These are phyloP conservation scores for Syngnathus rostellatus DNA, from an alignment of 2,797 vertebrate species.

Conservation along the genomic window DNA sequence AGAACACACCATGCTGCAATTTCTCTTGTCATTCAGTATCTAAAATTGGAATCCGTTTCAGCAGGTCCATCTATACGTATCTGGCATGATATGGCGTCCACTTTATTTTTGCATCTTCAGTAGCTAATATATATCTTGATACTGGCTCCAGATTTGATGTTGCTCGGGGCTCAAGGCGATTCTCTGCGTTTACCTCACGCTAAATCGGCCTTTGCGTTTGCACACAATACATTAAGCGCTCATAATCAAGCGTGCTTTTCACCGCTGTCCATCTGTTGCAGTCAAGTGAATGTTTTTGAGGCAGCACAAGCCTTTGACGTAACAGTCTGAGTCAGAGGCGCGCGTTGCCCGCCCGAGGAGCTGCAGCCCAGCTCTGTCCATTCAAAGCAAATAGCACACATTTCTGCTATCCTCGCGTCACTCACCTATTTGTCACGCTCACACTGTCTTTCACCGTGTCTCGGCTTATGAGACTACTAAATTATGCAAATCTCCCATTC, in stretches of 20 bases:
- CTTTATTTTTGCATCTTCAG: no score
- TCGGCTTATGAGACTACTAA: constrained; percentile 31
- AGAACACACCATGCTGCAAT: no score
- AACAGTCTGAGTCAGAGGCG: constrained; percentile 42
- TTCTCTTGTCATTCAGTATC: no score
- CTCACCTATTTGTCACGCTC: constrained; percentile 39
- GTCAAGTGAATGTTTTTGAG: constrained; percentile 22
- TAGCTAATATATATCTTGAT: no score
- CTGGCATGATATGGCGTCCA: no score
- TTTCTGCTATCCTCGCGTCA: constrained; percentile 23
- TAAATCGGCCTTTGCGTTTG: not conserved
- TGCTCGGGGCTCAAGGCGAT: no score
- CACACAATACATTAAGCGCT: constrained; percentile 3
- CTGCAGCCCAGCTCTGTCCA: constrained; percentile 34
- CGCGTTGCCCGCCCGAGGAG: constrained; percentile 33
- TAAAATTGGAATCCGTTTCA: no score
- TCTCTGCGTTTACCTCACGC: not conserved
- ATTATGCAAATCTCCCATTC: constrained; percentile 60
- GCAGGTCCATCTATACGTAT: no score
- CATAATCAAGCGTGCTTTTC: constrained; percentile 25
- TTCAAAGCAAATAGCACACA: constrained; percentile 29
- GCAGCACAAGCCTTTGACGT: constrained; percentile 48
- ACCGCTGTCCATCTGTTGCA: constrained; percentile 38
- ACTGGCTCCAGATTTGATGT: no score
- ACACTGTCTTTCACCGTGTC: constrained; percentile 37